Evolutionary conservation across 2,797 vertebrate species (phyloP).

Genomic region (Argyrosomus regius): DNA sequence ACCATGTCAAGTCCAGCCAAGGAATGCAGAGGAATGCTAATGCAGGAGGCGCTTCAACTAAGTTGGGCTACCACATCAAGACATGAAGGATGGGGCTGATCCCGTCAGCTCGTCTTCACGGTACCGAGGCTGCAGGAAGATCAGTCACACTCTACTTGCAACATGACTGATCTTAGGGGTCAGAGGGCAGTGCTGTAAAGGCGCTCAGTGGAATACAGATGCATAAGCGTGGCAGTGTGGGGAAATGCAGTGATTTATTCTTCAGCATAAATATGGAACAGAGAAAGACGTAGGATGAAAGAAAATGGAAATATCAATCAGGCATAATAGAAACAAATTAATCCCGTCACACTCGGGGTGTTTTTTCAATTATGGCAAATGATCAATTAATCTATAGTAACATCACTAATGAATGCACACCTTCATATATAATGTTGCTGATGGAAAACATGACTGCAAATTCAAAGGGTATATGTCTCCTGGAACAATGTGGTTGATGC

Average conservation of each 20-base stretch:
- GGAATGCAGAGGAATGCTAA: slow-evolving; percentile 64
- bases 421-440: slow-evolving; percentile 20
- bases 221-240: slow-evolving; percentile 19
- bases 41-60: slow-evolving; percentile 20
- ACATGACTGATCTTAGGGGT: slow-evolving; percentile 56
- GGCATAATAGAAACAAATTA: slow-evolving; percentile 51
- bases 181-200: slow-evolving; percentile 49
- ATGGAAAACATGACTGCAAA: slow-evolving; percentile 24
- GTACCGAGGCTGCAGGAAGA: slow-evolving; percentile 28
- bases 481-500: background rate
- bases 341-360: slow-evolving; percentile 31
- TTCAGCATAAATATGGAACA: background rate
- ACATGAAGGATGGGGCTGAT: slow-evolving; percentile 38
- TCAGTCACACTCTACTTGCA: slow-evolving; percentile 57
- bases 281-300: slow-evolving; percentile 7
- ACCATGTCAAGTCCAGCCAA: slow-evolving; percentile 65
- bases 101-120: slow-evolving; percentile 34
- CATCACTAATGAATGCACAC: slow-evolving; percentile 36
- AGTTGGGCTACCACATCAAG: slow-evolving; percentile 43
- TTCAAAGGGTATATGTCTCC: background rate
- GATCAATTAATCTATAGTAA: slow-evolving; percentile 50
- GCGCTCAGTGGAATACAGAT: slow-evolving; percentile 49
- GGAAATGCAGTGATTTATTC: slow-evolving; percentile 29
- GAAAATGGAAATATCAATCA: slow-evolving; percentile 55
- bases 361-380: slow-evolving; percentile 57